These are phyloP conservation scores for Ethmia dodecea DNA, from an alignment of 2,888 invertebrate species.

Conservation along the genomic window DNA sequence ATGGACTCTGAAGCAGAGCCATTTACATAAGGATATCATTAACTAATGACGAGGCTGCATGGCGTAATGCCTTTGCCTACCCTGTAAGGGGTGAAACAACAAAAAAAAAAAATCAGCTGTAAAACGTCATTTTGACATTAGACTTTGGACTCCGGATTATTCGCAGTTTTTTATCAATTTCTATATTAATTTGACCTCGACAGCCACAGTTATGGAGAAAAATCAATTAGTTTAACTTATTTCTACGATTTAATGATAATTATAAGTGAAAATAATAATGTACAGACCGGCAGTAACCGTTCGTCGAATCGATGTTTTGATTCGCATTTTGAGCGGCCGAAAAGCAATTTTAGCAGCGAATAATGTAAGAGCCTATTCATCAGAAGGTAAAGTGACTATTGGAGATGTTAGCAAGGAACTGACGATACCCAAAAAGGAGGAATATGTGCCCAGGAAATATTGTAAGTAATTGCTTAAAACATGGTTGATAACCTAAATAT, in stretches of 20 bases:
- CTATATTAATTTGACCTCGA: constrained; percentile 20
- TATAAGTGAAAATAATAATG: constrained; percentile 31
- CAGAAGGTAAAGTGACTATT: constrained; percentile 80
- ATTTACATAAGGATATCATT: too few species aligned
- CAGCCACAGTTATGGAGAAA: constrained; percentile 12
- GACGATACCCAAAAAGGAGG: constrained; percentile 79
- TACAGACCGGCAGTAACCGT: constrained; percentile 61
- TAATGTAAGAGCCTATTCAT: constrained; percentile 58
- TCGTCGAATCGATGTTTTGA: constrained; percentile 67
- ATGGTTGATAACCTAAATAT: constrained; percentile 30
- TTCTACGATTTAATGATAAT: constrained; percentile 14
- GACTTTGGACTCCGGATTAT: constrained; percentile 60
- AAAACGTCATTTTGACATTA: constrained; percentile 30
- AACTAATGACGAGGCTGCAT: too few species aligned
- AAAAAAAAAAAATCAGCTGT: too few species aligned
- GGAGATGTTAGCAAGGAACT: constrained; percentile 83
- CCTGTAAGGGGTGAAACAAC: constrained; percentile 6
- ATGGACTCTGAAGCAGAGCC: too few species aligned
- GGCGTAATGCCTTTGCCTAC: too few species aligned
- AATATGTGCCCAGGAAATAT: constrained; percentile 91
- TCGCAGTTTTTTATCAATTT: constrained; percentile 28
- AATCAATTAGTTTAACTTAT: constrained; percentile 19
- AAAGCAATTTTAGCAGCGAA: constrained; percentile 55
- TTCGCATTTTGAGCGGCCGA: constrained; percentile 62
- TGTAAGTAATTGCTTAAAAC: constrained; percentile 74